Percentiles rank a stretch among this genome's conserved stretches.
These are phyloP conservation scores for Nyctereutes procyonoides DNA, from an alignment of 2,113 vertebrate species.

Conservation along the genomic window DNA sequence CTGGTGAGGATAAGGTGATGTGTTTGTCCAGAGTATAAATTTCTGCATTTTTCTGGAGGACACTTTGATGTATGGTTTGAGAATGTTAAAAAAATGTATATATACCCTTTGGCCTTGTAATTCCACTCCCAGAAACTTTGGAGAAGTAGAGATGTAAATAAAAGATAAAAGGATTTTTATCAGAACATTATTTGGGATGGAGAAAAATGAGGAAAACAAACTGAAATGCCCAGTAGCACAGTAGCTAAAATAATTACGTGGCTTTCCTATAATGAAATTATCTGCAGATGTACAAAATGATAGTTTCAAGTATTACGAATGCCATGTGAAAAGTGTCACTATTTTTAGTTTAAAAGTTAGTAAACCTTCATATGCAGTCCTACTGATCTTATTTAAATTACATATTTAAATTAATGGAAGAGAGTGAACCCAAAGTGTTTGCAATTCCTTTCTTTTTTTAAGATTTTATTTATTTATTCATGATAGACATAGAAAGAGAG, in stretches of 20 bases:
- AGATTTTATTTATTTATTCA: no score
- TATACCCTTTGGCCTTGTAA: not conserved
- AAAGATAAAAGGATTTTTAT: constrained; percentile 50
- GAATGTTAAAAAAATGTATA: not conserved
- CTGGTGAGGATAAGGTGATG: not conserved
- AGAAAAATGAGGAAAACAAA: constrained; percentile 40
- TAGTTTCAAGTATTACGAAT: constrained; percentile 29
- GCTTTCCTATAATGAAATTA: constrained; percentile 30
- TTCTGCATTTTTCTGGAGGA: not conserved
- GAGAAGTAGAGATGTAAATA: not conserved
- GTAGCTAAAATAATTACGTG: constrained; percentile 1
- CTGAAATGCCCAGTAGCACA: constrained; percentile 7
- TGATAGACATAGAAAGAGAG: no score
- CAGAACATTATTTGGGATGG: not conserved
- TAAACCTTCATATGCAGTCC: not conserved
- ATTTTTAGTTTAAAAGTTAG: not conserved
- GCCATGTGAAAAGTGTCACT: not conserved
- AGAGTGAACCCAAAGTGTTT: not conserved
- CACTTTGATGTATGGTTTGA: not conserved
- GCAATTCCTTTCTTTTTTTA: not conserved
- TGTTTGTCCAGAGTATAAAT: not conserved
- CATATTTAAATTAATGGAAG: not conserved
- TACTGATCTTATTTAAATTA: constrained; percentile 24
- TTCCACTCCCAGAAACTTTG: not conserved
- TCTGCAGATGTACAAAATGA: not conserved